These are phyloP conservation scores for Esperia sulphurella DNA, from an alignment of 2,888 invertebrate genomes.

Conservation along the genomic window DNA sequence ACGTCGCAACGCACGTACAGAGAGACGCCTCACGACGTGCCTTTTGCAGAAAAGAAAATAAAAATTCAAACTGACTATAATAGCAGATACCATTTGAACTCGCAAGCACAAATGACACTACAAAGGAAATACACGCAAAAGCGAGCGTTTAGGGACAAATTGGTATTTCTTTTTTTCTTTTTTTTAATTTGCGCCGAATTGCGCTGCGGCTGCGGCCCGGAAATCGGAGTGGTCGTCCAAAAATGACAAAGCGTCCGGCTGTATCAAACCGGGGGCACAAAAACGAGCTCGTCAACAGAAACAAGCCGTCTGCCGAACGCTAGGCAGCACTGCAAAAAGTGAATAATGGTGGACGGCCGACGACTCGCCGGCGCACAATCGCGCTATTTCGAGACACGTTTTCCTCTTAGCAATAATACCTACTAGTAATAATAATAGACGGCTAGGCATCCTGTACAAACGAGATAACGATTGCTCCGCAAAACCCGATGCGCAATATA, in stretches of 20 bases:
- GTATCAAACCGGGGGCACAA: conserved; percentile 45
- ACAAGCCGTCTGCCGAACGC: conserved; percentile 40
- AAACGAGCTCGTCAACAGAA: conserved; percentile 50
- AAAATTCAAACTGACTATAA: conserved; percentile 15
- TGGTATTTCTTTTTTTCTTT: conserved; percentile 33
- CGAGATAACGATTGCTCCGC: conserved; percentile 39
- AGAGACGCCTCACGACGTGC: not conserved
- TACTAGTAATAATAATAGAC: conserved; percentile 49
- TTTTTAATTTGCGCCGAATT: conserved; percentile 26
- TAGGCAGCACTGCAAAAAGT: conserved; percentile 53
- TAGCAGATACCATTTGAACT: conserved; percentile 17
- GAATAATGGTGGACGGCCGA: conserved; percentile 53
- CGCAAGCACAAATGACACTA: conserved; percentile 13
- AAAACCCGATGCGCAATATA: conserved; percentile 28
- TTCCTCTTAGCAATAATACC: conserved; percentile 63
- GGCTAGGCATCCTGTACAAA: conserved; percentile 28
- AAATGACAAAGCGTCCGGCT: conserved; percentile 56
- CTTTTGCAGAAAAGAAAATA: conserved; percentile 10
- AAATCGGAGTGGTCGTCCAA: conserved; percentile 49
- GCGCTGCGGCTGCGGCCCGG: conserved; percentile 33
- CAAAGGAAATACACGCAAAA: conserved; percentile 11
- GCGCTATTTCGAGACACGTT: conserved; percentile 66
- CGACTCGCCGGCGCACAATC: conserved; percentile 47
- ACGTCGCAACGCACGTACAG: conserved; percentile 15
- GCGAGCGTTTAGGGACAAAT: conserved; percentile 22